These are phyloP conservation scores for Osmoderma eremita DNA, from an alignment of 2,888 invertebrate species.

Conservation along the genomic window DNA sequence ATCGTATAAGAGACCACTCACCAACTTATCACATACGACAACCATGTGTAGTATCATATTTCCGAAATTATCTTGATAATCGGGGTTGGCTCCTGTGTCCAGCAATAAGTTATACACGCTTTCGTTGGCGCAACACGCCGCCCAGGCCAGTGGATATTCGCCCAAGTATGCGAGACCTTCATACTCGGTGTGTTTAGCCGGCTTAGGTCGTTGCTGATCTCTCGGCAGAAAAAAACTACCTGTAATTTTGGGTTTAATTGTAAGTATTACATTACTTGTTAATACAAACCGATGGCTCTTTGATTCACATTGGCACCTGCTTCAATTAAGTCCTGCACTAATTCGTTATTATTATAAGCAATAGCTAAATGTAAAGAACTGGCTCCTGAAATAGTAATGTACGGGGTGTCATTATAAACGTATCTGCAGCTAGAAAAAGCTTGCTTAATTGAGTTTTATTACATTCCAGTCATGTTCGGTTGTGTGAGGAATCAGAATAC, in stretches of 20 bases:
- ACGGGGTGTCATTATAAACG: no score
- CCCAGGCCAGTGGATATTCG: constrained; percentile 97
- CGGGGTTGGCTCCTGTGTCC: constrained; percentile 93
- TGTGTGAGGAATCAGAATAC: no score
- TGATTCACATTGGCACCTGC: constrained; percentile 93
- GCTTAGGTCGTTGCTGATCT: constrained; percentile 87
- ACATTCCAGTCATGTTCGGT: no score
- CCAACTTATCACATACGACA: constrained; percentile 96
- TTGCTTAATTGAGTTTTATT: no score
- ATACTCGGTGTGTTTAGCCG: constrained; percentile 88
- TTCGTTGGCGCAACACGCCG: constrained; percentile 96
- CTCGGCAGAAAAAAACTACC: constrained; percentile 94
- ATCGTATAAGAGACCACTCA: constrained; percentile 64
- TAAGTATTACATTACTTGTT: background rate
- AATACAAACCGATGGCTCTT: constrained; percentile 81
- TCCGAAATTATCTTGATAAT: constrained; percentile 95
- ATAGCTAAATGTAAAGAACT: constrained; percentile 96
- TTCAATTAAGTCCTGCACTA: constrained; percentile 92
- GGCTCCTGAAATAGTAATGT: constrained; percentile 71
- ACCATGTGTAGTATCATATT: constrained; percentile 99
- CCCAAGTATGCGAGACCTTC: constrained; percentile 97
- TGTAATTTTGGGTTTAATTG: constrained; percentile 52
- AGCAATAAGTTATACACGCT: constrained; percentile 95
- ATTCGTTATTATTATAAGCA: constrained; percentile 94
- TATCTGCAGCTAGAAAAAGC: no score